A percentile compares a stretch with the other conserved stretches of the same genome.
Conservation (phyloP, 1,140 invertebrate species). For the Drosophila setifemur region DNA sequence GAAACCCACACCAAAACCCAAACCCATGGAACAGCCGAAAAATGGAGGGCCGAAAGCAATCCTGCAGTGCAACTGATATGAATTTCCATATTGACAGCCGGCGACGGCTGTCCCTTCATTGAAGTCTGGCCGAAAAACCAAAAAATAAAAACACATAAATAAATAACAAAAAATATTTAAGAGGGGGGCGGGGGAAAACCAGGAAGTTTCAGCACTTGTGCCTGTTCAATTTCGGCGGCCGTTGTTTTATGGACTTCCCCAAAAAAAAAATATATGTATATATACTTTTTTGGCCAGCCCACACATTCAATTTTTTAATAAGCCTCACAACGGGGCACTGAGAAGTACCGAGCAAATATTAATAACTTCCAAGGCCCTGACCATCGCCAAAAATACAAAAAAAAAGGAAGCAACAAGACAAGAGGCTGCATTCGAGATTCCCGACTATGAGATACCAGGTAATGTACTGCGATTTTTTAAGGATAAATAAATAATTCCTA, state of each 20-base stretch:
- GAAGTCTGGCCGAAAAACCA: not conserved
- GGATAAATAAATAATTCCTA: not conserved
- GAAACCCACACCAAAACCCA: not conserved
- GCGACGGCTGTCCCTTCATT: conserved; percentile 57
- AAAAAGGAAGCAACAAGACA: conserved; percentile 25
- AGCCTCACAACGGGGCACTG: conserved; percentile 42
- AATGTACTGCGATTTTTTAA: not conserved
- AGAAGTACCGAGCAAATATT: conserved; percentile 79
- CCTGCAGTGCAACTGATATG: conserved; percentile 64
- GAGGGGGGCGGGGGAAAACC: not conserved
- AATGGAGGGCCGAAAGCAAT: too few relatives aligned
- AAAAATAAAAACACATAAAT: not conserved
- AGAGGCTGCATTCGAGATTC: too few relatives aligned
- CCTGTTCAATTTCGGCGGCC: conserved; percentile 69
- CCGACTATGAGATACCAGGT: conserved; percentile 1
- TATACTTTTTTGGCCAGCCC: conserved; percentile 46
- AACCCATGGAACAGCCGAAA: too few relatives aligned
- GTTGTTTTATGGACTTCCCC: conserved; percentile 64
- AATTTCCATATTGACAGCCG: conserved; percentile 80
- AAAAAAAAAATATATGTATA: not conserved
- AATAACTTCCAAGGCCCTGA: conserved; percentile 77
- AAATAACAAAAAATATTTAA: not conserved
- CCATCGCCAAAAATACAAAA: conserved; percentile 38
- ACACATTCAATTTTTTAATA: conserved; percentile 72
- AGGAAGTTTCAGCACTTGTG: conserved; percentile 44